Evolutionary conservation across 2,888 invertebrate species (phyloP).

Genomic region (Sinohyriopsis cumingii): DNA sequence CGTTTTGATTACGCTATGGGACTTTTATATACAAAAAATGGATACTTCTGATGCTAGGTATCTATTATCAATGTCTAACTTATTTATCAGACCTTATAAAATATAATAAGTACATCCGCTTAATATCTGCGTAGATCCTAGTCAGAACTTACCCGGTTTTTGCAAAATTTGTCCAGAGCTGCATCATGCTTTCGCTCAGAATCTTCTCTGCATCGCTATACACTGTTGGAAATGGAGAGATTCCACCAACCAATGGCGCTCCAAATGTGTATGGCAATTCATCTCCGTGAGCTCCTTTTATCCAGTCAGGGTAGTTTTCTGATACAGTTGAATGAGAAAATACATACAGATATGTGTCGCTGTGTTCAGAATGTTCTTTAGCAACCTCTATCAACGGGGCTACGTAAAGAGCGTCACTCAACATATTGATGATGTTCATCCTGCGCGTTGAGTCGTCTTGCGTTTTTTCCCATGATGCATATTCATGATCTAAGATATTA

Average conservation of each 20-base stretch:
- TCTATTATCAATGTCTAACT: no score
- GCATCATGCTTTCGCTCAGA: conserved; percentile 66
- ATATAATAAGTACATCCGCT: no score
- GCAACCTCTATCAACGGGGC: conserved; percentile 90
- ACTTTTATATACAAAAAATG: no score
- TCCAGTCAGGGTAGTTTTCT: conserved; percentile 76
- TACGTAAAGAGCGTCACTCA: conserved; percentile 90
- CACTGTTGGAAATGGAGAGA: conserved; percentile 63
- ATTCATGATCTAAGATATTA: conserved; percentile 95
- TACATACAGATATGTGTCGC: conserved; percentile 72
- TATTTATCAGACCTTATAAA: no score
- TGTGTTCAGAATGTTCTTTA: conserved; percentile 86
- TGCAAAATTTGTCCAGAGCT: conserved; percentile 69
- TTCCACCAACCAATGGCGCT: conserved; percentile 65
- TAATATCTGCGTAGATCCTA: no score
- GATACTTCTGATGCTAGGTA: no score
- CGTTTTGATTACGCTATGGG: no score
- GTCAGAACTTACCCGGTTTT: conserved; percentile 64
- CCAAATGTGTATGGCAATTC: conserved; percentile 70
- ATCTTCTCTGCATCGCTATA: conserved; percentile 60
- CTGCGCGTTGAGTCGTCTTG: conserved; percentile 85
- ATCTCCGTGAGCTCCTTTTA: conserved; percentile 63
- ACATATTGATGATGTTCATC: conserved; percentile 87
- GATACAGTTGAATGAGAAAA: conserved; percentile 87
- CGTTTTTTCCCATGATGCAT: conserved; percentile 88